Evolutionary conservation across 2,113 vertebrate species (phyloP), one percentile per base, ranked within the genome.

Genomic region (Urocitellus parryii): DNA sequence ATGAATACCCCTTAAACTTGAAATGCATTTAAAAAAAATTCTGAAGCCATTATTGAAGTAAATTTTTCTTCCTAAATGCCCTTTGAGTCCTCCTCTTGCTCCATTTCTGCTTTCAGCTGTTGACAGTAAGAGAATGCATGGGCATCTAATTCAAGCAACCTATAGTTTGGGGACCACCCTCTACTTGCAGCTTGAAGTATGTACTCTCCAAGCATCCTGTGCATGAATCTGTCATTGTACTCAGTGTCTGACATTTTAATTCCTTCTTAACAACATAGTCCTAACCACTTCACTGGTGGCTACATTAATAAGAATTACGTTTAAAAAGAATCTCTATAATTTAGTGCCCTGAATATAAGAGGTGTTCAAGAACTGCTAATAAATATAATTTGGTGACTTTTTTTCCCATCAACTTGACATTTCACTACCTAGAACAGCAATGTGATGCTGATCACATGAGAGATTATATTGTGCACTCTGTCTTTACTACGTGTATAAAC

Each of bases 351-450:
- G 32, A 2, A 34, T 22, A 39, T 48, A 25, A 45, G 25, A 81
- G 16, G 67, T 93, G 8, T 42, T 89, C 39, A 91, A 5, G 89
- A 83, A 74, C 51, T 85, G 20, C 74, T 79, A 90, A 37, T 88
- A 78, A 68, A 10, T 94, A 37, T 48, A 39, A 78, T 73, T 45
- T 20, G 39, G 74, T 83, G n/a, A 48, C 32, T 94, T 90, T 51
- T 63, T 93, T 93, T 88, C 94, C 67, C 67, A 78, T 90, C 45
- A 53, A 10, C 24, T 67, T 80, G 79, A 84, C 16, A 70, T 94
- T 94, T 68, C 14, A 76, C 51, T 81, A 20, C 48, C 76, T 91
- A 42, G 83, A 91, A 37, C 10, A 90, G 20, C 9, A 45, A 51
- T 58, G 37, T 67, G 45, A 18, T n/a, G 22, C 37, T 84, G 32